Percentiles rank a stretch among this genome's conserved stretches.
These are phyloP conservation scores for Drosophila repletoides DNA, from an alignment of 1,140 invertebrate genomes.

Conservation along the genomic window DNA sequence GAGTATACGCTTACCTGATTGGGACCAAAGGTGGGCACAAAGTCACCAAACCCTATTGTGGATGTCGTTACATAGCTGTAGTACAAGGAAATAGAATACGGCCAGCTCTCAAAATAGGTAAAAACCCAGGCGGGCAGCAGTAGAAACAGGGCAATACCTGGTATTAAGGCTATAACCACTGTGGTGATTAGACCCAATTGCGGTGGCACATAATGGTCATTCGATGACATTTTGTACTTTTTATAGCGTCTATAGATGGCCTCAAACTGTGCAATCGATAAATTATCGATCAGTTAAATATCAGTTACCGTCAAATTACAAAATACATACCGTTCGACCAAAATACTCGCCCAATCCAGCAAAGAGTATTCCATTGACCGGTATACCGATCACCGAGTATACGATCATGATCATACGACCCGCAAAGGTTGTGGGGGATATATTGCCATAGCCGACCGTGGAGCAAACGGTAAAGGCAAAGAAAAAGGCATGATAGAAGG, in stretches of 20 bases:
- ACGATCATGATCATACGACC: constrained; percentile 95
- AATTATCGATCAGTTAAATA: no score
- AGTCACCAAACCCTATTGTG: constrained; percentile 97
- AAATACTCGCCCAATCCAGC: constrained; percentile 92
- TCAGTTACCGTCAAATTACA: neutral
- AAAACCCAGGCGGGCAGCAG: constrained; percentile 95
- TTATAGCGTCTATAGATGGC: constrained; percentile 90
- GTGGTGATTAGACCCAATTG: constrained; percentile 89
- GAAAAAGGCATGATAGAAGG: constrained; percentile 96
- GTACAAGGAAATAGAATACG: constrained; percentile 94
- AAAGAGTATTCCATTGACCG: constrained; percentile 94
- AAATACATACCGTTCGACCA: constrained; percentile 85
- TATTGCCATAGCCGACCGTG: constrained; percentile 96
- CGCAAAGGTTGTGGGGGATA: constrained; percentile 91
- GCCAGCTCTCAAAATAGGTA: constrained; percentile 93
- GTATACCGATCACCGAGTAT: constrained; percentile 97
- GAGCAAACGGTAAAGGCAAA: constrained; percentile 97
- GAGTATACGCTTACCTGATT: constrained; percentile 85
- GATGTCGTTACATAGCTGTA: constrained; percentile 96
- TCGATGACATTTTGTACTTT: constrained; percentile 85
- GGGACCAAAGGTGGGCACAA: constrained; percentile 87
- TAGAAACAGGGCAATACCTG: constrained; percentile 95
- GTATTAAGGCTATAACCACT: constrained; percentile 90
- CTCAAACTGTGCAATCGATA: constrained; percentile 84
- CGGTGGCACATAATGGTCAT: constrained; percentile 85